Evolutionary conservation across 2,797 vertebrate genomes (phyloP).

Genomic region (Knipowitschia caucasica): DNA sequence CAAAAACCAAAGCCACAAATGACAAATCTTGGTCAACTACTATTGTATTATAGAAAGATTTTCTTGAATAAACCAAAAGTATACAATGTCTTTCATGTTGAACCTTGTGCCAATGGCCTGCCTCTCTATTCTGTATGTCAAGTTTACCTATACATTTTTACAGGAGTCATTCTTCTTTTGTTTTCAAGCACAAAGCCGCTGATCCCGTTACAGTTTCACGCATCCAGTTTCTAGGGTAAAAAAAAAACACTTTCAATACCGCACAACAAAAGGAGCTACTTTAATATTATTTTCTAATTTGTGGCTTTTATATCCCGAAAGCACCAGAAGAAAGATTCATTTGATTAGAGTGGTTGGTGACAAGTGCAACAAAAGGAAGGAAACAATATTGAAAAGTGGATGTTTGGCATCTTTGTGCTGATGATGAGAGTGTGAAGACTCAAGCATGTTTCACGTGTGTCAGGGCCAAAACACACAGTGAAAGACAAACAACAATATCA

Average conservation of each 20-base stretch:
- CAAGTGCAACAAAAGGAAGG: conserved; percentile 30
- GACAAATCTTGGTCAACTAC: conserved; percentile 10
- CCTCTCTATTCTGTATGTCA: too few relatives aligned
- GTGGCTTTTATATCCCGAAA: conserved; percentile 28
- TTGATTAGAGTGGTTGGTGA: conserved; percentile 33
- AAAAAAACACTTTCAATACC: conserved; percentile 9
- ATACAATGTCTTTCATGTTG: conserved; percentile 8
- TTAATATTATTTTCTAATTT: conserved; percentile 27
- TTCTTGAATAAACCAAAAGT: conserved; percentile 6
- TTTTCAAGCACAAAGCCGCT: background rate
- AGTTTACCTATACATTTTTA: background rate
- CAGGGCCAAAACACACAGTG: conserved; percentile 31
- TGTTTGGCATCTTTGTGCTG: conserved; percentile 46
- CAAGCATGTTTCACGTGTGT: conserved; percentile 51
- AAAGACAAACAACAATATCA: background rate
- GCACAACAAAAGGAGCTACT: conserved; percentile 12
- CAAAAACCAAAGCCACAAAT: conserved; percentile 7
- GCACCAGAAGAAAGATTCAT: conserved; percentile 40
- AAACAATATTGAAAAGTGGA: conserved; percentile 22
- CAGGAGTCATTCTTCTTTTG: background rate
- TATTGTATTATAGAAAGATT: background rate
- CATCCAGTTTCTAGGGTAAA: background rate
- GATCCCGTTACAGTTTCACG: background rate
- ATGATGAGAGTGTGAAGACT: conserved; percentile 45
- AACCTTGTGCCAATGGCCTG: too few relatives aligned